These are phyloP conservation scores for Thryonomys swinderianus DNA, from an alignment of 2,113 vertebrate genomes.

Conservation along the genomic window DNA sequence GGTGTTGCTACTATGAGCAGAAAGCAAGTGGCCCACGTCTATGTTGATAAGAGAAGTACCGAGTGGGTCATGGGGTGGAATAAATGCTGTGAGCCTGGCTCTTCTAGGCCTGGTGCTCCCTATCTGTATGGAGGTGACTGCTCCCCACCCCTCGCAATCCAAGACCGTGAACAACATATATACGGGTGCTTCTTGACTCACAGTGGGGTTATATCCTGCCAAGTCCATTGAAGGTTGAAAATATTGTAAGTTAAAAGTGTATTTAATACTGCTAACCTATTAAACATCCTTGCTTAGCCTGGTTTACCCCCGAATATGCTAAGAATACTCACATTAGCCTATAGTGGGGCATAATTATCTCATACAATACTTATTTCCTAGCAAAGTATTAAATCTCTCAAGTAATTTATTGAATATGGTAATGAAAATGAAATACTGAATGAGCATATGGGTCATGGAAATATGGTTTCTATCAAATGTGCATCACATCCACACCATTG, in stretches of 20 bases:
- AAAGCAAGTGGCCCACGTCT: fast-evolving
- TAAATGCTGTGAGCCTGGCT: background rate
- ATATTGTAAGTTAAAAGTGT: background rate
- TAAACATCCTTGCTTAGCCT: background rate
- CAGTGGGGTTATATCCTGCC: background rate
- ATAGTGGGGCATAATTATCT: background rate
- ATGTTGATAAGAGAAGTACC: fast-evolving
- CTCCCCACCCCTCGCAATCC: background rate
- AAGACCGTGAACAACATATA: background rate
- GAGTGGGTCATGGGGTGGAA: background rate
- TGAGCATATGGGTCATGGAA: background rate
- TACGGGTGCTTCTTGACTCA: background rate
- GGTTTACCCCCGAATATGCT: background rate
- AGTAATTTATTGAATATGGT: background rate
- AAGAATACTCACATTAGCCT: background rate
- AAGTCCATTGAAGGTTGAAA: background rate
- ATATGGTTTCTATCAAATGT: background rate
- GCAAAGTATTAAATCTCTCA: background rate
- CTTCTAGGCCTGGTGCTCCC: background rate
- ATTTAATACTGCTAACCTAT: background rate
- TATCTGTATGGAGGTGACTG: background rate
- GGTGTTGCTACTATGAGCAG: background rate
- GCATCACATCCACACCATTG: too few species aligned
- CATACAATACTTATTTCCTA: too few species aligned
- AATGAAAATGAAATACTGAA: background rate